A percentile compares a stretch with the other conserved stretches of the same genome.
Evolutionary conservation across 2,113 vertebrate genomes (phyloP).

Genomic region (Apodemus sylvaticus): DNA sequence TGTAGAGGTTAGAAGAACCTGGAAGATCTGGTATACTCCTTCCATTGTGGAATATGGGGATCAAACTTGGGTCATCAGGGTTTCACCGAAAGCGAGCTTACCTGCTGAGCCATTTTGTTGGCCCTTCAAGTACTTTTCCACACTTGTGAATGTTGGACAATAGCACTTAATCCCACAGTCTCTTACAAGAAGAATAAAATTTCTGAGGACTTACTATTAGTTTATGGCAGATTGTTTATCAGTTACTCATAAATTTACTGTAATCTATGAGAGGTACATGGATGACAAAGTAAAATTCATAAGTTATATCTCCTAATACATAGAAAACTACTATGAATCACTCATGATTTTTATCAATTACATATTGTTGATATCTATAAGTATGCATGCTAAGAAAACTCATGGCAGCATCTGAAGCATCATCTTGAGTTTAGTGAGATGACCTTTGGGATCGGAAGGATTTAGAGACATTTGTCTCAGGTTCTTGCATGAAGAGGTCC

Average conservation of each 20-base stretch:
- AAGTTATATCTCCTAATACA: not conserved
- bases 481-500: not conserved
- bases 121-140: not conserved
- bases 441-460: not conserved
- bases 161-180: too few relatives aligned
- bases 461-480: not conserved
- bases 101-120: not conserved
- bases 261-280: not conserved
- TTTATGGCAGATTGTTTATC: not conserved
- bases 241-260: not conserved
- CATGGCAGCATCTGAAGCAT: not conserved
- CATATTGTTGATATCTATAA: not conserved
- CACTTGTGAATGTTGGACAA: not conserved
- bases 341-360: not conserved
- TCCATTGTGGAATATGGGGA: not conserved
- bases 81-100: not conserved
- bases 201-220: not conserved
- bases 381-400: not conserved
- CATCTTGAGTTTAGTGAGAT: not conserved
- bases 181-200: not conserved
- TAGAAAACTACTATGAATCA: not conserved
- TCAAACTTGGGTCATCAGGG: not conserved
- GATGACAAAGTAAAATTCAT: not conserved
- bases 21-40: not conserved
- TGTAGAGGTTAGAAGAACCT: not conserved